Percentiles rank a stretch among this genome's conserved stretches.
These are phyloP conservation scores for Drosophila subsilvestris DNA, from an alignment of 2,888 invertebrate genomes.

Conservation along the genomic window DNA sequence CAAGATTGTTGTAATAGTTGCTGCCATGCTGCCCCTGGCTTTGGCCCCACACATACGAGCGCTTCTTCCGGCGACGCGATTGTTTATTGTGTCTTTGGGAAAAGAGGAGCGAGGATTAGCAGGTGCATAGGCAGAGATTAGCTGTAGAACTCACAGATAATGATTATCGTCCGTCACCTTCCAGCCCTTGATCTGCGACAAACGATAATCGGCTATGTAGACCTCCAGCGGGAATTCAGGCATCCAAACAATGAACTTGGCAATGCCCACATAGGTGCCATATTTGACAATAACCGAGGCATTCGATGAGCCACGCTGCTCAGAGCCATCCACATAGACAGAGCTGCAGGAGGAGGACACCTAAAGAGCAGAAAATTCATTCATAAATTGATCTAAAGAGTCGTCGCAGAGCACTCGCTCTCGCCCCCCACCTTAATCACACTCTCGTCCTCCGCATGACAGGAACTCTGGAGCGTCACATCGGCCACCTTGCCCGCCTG, in stretches of 20 bases:
- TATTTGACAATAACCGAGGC: constrained; percentile 97
- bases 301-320: constrained; percentile 96
- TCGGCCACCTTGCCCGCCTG: constrained; percentile 97
- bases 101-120: background rate
- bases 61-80: constrained; percentile 85
- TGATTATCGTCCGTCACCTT: constrained; percentile 92
- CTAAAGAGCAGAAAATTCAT: constrained; percentile 84
- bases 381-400: no score
- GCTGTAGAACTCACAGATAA: constrained; percentile 77
- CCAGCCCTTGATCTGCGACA: constrained; percentile 98
- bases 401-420: no score
- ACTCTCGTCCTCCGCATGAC: constrained; percentile 97
- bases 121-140: background rate
- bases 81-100: constrained; percentile 85
- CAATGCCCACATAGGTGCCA: constrained; percentile 94
- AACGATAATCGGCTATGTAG: constrained; percentile 93
- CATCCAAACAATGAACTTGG: constrained; percentile 97
- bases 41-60: constrained; percentile 87
- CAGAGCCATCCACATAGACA: constrained; percentile 98
- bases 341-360: constrained; percentile 98
- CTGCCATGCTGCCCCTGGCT: constrained; percentile 83
- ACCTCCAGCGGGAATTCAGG: constrained; percentile 97
- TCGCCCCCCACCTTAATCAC: constrained; percentile 94
- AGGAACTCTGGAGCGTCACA: constrained; percentile 96
- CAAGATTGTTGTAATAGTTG: constrained; percentile 88